phyloP scores from a whole-genome alignment of 2,797 vertebrate species.

The Leucoraja ocellata region DNA sequence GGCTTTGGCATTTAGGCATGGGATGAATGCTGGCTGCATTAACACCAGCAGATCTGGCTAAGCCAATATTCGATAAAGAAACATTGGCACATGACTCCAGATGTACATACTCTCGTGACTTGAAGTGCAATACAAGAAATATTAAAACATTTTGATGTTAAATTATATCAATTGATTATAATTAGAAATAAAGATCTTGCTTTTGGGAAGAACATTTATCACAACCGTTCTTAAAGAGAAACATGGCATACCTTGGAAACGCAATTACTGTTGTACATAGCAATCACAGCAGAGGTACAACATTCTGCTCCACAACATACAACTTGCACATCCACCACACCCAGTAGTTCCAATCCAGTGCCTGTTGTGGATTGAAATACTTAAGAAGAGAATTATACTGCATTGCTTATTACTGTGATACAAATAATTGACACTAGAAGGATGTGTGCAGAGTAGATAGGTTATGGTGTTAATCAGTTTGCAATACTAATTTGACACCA shows the following conservation, averaged over 20 bases:
- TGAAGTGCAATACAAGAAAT: background rate
- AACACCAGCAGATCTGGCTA: background rate
- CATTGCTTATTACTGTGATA: too few relatives aligned
- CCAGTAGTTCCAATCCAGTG: too few relatives aligned
- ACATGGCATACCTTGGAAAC: background rate
- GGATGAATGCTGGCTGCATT: too few relatives aligned
- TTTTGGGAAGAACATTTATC: background rate
- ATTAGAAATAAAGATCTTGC: background rate
- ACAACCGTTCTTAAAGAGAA: background rate
- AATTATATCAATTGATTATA: background rate
- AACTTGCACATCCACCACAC: too few relatives aligned
- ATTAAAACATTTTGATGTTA: background rate
- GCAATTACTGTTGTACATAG: background rate
- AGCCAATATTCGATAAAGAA: background rate
- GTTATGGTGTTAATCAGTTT: too few relatives aligned
- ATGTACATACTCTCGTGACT: background rate
- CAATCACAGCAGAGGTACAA: background rate
- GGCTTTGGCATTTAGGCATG: too few relatives aligned
- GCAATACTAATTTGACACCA: too few relatives aligned
- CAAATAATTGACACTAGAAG: too few relatives aligned
- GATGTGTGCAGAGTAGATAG: too few relatives aligned
- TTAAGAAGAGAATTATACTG: too few relatives aligned
- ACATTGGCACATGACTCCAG: background rate
- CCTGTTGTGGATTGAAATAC: too few relatives aligned
- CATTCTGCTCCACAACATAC: too few relatives aligned